Percentiles rank a stretch among this genome's conserved stretches.
These are phyloP conservation scores for Hofmannophila pseudospretella DNA, from an alignment of 2,888 invertebrate genomes.

Conservation along the genomic window DNA sequence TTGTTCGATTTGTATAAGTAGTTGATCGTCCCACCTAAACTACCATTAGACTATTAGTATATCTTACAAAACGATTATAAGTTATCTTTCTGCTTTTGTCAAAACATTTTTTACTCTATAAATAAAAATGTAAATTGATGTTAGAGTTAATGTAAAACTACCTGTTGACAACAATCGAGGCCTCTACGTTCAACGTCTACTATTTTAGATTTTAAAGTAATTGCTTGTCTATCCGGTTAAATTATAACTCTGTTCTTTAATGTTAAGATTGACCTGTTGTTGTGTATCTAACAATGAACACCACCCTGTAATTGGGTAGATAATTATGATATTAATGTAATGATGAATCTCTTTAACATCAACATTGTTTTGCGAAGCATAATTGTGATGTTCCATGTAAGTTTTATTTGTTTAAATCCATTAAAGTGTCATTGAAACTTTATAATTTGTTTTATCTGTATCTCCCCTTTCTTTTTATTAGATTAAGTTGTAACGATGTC, in stretches of 20 bases:
- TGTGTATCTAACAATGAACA: conserved; percentile 30
- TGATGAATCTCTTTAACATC: conserved; percentile 54
- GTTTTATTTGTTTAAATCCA: conserved; percentile 71
- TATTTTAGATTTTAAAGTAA: conserved; percentile 27
- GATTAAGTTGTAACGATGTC: too few species aligned
- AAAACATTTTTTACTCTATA: conserved; percentile 17
- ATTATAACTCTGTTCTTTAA: conserved; percentile 43
- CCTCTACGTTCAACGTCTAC: conserved; percentile 39
- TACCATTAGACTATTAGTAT: conserved; percentile 50
- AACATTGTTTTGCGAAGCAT: conserved; percentile 74
- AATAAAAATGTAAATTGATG: conserved; percentile 27
- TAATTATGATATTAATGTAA: conserved; percentile 21
- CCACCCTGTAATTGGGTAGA: conserved; percentile 25
- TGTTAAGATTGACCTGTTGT: conserved; percentile 43
- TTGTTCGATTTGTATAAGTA: conserved; percentile 30
- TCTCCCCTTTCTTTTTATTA: too few species aligned
- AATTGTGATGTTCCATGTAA: conserved; percentile 78
- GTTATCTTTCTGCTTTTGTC: conserved; percentile 22
- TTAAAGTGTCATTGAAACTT: conserved; percentile 64
- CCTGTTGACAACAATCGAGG: conserved; percentile 26
- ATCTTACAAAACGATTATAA: conserved; percentile 21
- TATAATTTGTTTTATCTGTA: too few species aligned
- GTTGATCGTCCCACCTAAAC: conserved; percentile 65
- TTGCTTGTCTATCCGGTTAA: conserved; percentile 43
- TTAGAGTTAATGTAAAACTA: conserved; percentile 22